These are phyloP conservation scores for Threskiornis aethiopicus DNA, from an alignment of 2,797 vertebrate species.

Conservation along the genomic window DNA sequence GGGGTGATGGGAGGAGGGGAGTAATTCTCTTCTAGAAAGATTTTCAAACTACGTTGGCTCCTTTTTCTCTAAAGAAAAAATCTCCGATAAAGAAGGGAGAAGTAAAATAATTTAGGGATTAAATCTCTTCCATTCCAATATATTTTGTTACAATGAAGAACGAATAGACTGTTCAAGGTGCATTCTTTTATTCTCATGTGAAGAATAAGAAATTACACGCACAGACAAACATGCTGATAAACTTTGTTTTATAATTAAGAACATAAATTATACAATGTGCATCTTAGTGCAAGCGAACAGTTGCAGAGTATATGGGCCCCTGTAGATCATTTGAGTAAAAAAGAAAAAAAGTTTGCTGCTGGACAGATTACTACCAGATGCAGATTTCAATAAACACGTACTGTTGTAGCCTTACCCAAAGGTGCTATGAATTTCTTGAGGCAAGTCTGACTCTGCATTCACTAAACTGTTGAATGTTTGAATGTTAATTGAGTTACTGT, in stretches of 20 bases:
- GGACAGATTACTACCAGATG: conserved; percentile 77
- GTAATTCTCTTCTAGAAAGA: not conserved
- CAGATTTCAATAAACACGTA: conserved; percentile 72
- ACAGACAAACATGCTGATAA: conserved; percentile 51
- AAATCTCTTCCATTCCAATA: not conserved
- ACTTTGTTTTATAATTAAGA: conserved; percentile 67
- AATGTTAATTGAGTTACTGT: not conserved
- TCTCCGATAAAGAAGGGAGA: not conserved
- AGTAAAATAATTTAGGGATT: not conserved
- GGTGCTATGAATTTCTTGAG: conserved; percentile 67
- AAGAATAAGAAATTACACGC: conserved; percentile 40
- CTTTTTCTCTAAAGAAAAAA: not conserved
- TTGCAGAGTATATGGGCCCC: conserved; percentile 62
- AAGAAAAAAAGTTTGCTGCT: conserved; percentile 60
- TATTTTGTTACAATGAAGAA: not conserved
- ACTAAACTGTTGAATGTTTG: not conserved
- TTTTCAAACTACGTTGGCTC: not conserved
- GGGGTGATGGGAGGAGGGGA: no score
- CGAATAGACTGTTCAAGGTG: not conserved
- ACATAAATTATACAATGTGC: conserved; percentile 50
- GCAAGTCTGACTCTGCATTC: conserved; percentile 26
- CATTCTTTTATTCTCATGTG: conserved; percentile 21
- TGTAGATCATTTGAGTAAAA: conserved; percentile 53
- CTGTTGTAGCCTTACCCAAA: conserved; percentile 51
- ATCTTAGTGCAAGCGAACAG: conserved; percentile 48